Evolutionary conservation across 2,888 invertebrate genomes (phyloP), one percentile per base, ranked within the genome.

Genomic region (Sphaeridia pumilis): DNA sequence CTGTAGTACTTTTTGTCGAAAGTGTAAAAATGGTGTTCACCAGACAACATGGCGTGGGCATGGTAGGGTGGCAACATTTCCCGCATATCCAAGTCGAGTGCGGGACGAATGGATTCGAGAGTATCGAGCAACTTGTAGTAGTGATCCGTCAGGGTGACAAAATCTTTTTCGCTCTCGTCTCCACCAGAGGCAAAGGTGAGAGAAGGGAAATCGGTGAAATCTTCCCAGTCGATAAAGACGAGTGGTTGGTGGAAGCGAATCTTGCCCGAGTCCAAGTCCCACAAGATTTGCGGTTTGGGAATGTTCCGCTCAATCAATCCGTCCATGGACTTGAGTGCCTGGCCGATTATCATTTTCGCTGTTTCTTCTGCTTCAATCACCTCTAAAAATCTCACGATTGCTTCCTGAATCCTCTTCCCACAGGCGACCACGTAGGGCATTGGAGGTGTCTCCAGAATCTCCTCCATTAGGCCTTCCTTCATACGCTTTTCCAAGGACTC

Each of bases 1-100:
- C 73, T 69, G 65, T 69, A 74, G 61, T 71, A 70, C 44, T 66
- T 66, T 41, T 70, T 69, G 66, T 75, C 75, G 65, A 75, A 76
- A 2, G 75, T 75, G 56, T 71, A 69, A 67, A 69, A 71, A 60
- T 74, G 73, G 55, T 73, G 69, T 49, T 67, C 69, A 14, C 74
- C 74, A 53, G 70, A 68, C 44, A 75, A 64, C 31, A 71, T 66
- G 12, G 72, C 75, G 20, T 67, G 65, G 4, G 66, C 63, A n/a
- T 65, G 63, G 49, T 67, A 67, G 1, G 67, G 67, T 20, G 68
- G 68, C 0, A 68, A 54, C 4, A 66, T 55, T 21, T 58, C 57
- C 1, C 65, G 57, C 22, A 63, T 55, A 21, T 63, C 54, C 58
- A 65, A 48, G 44, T 63, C 61, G 27, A 62, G 52, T 4, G 61